Conservation (phyloP, 1,140 invertebrate genomes). For the Drosophila ananassae region DNA sequence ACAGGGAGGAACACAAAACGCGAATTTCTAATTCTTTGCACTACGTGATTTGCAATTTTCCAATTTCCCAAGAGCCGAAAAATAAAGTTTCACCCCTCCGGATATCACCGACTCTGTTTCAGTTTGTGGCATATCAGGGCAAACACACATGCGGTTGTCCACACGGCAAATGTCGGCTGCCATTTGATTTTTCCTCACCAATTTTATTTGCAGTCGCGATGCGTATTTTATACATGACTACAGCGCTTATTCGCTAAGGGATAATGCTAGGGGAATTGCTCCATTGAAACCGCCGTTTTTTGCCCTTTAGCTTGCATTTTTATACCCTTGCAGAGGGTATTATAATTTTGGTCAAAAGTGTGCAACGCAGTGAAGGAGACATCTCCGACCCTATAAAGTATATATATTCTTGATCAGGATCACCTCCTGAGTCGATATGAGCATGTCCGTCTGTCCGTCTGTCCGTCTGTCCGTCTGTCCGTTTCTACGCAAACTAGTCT, state of each 20-base stretch:
- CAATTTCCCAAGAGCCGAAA: conserved; percentile 67
- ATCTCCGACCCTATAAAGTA: too few species aligned
- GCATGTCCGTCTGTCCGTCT: too few species aligned
- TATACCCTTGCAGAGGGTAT: too few species aligned
- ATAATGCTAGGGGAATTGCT: conserved; percentile 9
- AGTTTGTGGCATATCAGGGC: conserved; percentile 47
- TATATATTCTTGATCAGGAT: too few species aligned
- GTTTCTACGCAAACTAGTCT: too few species aligned
- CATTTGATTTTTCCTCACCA: conserved; percentile 56
- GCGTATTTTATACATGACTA: conserved; percentile 55
- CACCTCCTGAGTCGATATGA: too few species aligned
- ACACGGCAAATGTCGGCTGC: conserved; percentile 46
- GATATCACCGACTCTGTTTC: conserved; percentile 23
- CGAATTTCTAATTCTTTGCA: conserved; percentile 72
- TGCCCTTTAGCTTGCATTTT: conserved; percentile 6
- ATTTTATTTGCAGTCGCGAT: conserved; percentile 67
- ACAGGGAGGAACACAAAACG: conserved; percentile 50
- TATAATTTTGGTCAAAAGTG: too few species aligned
- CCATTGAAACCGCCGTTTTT: not conserved
- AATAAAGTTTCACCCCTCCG: conserved; percentile 56
- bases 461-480: too few species aligned
- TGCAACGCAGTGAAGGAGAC: too few species aligned
- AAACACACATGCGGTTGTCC: conserved; percentile 50
- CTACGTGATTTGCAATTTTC: conserved; percentile 79
- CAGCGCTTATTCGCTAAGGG: conserved; percentile 29